Evolutionary conservation across 1,140 invertebrate genomes (phyloP).

Genomic region (Drosophila melanica): DNA sequence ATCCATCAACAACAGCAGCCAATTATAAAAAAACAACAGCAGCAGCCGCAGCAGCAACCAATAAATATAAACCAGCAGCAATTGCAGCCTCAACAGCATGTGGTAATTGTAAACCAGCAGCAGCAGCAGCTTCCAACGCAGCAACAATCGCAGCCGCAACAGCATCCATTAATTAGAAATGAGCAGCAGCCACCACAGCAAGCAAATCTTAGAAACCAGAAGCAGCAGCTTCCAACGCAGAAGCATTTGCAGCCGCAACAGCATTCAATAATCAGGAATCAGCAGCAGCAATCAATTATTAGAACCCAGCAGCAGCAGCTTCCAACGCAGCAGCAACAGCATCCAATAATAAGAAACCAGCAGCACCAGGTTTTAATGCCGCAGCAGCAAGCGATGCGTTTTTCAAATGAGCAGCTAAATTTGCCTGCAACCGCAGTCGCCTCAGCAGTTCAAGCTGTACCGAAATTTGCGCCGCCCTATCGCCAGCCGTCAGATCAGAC

Average conservation of each 20-base stretch:
- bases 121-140: not conserved
- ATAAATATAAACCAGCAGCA: too few species aligned
- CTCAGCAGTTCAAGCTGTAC: not conserved
- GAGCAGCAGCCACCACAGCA: not conserved
- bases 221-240: too few species aligned
- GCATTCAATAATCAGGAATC: not conserved
- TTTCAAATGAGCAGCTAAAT: not conserved
- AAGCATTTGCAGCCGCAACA: too few species aligned
- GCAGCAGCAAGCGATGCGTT: not conserved
- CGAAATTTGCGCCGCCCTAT: constrained; percentile 43
- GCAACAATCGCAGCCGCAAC: too few species aligned
- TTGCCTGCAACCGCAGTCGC: not conserved
- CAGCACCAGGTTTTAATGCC: not conserved
- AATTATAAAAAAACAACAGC: not conserved
- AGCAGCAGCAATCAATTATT: not conserved
- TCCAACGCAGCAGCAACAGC: too few species aligned
- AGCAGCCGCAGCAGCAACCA: not conserved
- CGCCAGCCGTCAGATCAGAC: not conserved
- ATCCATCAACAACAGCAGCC: not conserved
- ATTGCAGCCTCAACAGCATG: too few species aligned
- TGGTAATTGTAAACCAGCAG: not conserved
- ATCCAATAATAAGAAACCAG: not conserved
- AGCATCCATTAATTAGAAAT: not conserved
- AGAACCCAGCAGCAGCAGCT: too few species aligned
- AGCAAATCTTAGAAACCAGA: too few species aligned